These are phyloP conservation scores for Drosophila mulleri DNA, from an alignment of 2,888 invertebrate genomes.

Conservation along the genomic window DNA sequence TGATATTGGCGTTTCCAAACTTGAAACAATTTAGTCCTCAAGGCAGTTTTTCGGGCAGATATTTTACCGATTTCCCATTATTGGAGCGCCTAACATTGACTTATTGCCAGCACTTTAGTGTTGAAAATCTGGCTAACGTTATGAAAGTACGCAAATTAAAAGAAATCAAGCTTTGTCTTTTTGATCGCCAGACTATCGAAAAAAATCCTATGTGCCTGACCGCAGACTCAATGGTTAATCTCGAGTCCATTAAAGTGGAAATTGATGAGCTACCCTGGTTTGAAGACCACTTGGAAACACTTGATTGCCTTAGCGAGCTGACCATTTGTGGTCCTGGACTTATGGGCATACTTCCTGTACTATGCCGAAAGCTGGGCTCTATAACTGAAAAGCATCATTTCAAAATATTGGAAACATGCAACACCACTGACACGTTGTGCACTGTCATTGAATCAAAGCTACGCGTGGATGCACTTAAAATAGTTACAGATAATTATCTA, in stretches of 20 bases:
- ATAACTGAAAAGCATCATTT: slow-evolving; percentile 18
- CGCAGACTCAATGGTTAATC: slow-evolving; percentile 20
- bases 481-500: slow-evolving; percentile 46
- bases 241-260: slow-evolving; percentile 52
- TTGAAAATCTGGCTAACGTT: slow-evolving; percentile 36
- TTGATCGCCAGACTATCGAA: slow-evolving; percentile 15
- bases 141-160: slow-evolving; percentile 45
- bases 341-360: slow-evolving; percentile 2
- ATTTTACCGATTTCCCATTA: slow-evolving; percentile 32
- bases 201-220: slow-evolving; percentile 26
- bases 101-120: slow-evolving; percentile 41
- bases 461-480: slow-evolving; percentile 43
- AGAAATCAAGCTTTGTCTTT: slow-evolving; percentile 46
- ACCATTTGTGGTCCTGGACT: slow-evolving; percentile 24
- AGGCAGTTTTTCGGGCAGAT: slow-evolving; percentile 51
- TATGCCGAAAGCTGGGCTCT: slow-evolving; percentile 23
- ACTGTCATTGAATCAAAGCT: slow-evolving; percentile 26
- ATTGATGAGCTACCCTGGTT: slow-evolving; percentile 54
- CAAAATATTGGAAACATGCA: slow-evolving; percentile 28
- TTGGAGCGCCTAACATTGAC: slow-evolving; percentile 56
- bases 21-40: slow-evolving; percentile 61
- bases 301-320: slow-evolving; percentile 44
- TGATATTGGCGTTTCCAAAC: slow-evolving; percentile 56
- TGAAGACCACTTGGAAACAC: slow-evolving; percentile 23
- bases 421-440: slow-evolving; percentile 5